These are phyloP conservation scores for Limnephilus lunatus DNA, from an alignment of 2,888 invertebrate genomes.

Conservation along the genomic window DNA sequence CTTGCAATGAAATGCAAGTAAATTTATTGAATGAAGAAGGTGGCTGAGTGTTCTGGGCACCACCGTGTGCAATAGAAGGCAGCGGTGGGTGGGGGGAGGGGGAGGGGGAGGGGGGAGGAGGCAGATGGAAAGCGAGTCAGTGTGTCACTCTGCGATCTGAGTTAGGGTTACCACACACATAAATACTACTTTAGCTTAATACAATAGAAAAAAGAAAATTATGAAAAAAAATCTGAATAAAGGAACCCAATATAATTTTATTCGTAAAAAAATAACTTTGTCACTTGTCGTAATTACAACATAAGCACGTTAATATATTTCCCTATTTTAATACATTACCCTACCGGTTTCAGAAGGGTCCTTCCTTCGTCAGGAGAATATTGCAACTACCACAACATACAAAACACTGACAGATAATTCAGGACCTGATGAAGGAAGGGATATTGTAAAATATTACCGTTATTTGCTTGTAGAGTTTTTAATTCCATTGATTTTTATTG, in stretches of 20 bases:
- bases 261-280: too few species aligned
- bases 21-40: not conserved
- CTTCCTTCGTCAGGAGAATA: too few species aligned
- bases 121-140: slow-evolving; percentile 77
- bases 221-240: not conserved
- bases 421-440: too few species aligned
- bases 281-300: too few species aligned
- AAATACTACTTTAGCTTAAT: not conserved
- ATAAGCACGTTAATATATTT: too few species aligned
- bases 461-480: not conserved
- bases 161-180: slow-evolving; percentile 34
- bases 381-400: too few species aligned
- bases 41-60: not conserved
- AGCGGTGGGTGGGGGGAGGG: slow-evolving; percentile 60
- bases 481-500: not conserved
- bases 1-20: not conserved
- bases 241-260: not conserved
- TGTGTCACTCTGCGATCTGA: slow-evolving; percentile 70
- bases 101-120: slow-evolving; percentile 63
- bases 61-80: slow-evolving; percentile 53
- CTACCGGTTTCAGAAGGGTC: too few species aligned
- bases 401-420: too few species aligned
- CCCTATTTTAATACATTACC: too few species aligned
- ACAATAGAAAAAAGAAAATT: not conserved
- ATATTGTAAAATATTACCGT: not conserved